Percentiles rank a stretch among this genome's conserved stretches.
Conservation (phyloP, 2,797 vertebrate genomes). For the Intellagama lesueurii region DNA sequence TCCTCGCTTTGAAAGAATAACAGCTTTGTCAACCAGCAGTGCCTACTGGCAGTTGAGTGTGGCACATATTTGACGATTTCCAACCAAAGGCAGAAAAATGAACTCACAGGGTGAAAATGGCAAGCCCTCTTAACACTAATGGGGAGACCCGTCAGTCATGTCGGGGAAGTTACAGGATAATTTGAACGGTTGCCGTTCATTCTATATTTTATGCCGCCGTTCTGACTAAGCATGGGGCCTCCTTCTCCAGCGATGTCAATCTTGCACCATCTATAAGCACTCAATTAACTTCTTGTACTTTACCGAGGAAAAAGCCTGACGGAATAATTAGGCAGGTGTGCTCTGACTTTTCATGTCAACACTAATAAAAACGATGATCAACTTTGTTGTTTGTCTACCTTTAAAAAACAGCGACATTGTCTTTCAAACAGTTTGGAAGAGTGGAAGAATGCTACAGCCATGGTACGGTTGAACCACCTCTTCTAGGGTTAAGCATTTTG, state of each 20-base stretch:
- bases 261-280: neutral
- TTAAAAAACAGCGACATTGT: slow-evolving; percentile 41
- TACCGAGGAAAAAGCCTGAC: slow-evolving; percentile 31
- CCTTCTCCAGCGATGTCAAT: slow-evolving; percentile 15
- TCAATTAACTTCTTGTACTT: slow-evolving; percentile 45
- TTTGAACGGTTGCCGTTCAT: slow-evolving; percentile 16
- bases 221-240: slow-evolving; percentile 5
- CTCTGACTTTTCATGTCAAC: slow-evolving; percentile 29
- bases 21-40: neutral
- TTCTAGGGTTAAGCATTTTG: slow-evolving; percentile 77
- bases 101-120: neutral
- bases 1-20: neutral
- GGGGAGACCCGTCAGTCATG: neutral
- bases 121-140: slow-evolving; percentile 10
- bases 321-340: slow-evolving; percentile 13
- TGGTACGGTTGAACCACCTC: slow-evolving; percentile 57
- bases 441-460: neutral
- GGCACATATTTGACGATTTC: slow-evolving; percentile 6
- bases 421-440: slow-evolving; percentile 54
- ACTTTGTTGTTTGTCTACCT: slow-evolving; percentile 56
- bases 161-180: neutral
- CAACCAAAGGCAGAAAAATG: neutral
- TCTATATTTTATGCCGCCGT: neutral
- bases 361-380: slow-evolving; percentile 33
- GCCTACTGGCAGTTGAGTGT: neutral